Evolutionary conservation across 2,888 invertebrate species (phyloP), one percentile per base, ranked within the genome.

Genomic region (Ptychoptera contaminata): DNA sequence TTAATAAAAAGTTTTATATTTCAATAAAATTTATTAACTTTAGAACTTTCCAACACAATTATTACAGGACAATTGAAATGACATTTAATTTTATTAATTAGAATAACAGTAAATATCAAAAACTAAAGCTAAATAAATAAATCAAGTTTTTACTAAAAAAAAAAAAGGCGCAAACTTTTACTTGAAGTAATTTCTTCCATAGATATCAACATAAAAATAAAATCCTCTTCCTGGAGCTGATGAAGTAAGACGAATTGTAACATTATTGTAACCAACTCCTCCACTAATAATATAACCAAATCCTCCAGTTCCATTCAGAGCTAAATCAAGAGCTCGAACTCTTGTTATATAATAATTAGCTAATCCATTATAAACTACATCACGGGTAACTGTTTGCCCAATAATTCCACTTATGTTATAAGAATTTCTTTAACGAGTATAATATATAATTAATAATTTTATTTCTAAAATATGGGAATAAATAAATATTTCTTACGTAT

Each of bases 231-330:
- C 43, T 5, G 36, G 23, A 7, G 43, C 43, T n/a, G 43, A 40
- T 42, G 47, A 35, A 14, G 31, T 35, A 2, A 47, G 16, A 14
- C 31, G 37, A 14, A 43, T 32, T 15, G 45, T 47, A 10, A 40
- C 43, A 32, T 44, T 47, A 16, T 40, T n/a, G 12, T 39, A 16
- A 9, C 47, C 47, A 42, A 45, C 23, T 2, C 47, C 47, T 12
- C 47, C 47, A n/a, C 16, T 15, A 15, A 42, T 11, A 7, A 47
- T 39, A 5, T 32, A 37, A 15, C 45, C 47, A 40, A 37, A 45
- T 10, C 47, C 47, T 23, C 47, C 47, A 11, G 40, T 42, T 12
- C 42, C 42, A 34, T 45, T 45, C n/a, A 35, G 10, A 10, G 31
- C 29, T 14, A 37, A 15, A 14, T 45, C 45, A 14, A 42, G 34